Percentiles rank a stretch among this genome's conserved stretches.
Evolutionary conservation across 1,140 invertebrate species (phyloP).

Genomic region (Procambarus virginalis): DNA sequence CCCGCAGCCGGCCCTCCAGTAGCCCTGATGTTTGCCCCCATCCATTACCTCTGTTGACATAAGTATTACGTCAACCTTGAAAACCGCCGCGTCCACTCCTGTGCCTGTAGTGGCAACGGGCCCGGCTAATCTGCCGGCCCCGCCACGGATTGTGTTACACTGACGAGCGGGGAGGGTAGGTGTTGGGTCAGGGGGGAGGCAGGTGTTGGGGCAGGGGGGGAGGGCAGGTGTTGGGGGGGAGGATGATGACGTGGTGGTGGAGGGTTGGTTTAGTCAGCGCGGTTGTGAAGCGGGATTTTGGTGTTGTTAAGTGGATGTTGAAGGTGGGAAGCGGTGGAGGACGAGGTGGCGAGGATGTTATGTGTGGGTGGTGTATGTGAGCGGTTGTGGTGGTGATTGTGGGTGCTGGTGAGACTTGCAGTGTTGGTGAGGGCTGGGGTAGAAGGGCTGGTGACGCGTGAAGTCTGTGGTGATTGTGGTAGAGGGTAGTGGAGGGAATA

Average conservation of each 20-base stretch:
- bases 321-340: too few relatives aligned
- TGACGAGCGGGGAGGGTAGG: background rate
- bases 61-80: constrained; percentile 66
- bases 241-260: background rate
- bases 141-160: constrained; percentile 56
- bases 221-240: background rate
- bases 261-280: background rate
- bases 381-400: too few relatives aligned
- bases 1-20: constrained; percentile 45
- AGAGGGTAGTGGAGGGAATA: background rate
- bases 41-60: constrained; percentile 65
- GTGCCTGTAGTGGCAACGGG: constrained; percentile 57
- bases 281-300: too few relatives aligned
- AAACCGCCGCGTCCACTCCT: constrained; percentile 53
- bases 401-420: background rate
- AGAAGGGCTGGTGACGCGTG: background rate
- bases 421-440: background rate
- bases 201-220: background rate
- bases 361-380: too few relatives aligned
- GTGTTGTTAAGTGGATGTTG: too few relatives aligned
- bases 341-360: background rate
- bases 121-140: constrained; percentile 56
- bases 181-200: background rate
- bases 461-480: background rate
- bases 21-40: constrained; percentile 49